A percentile compares a stretch with the other conserved stretches of the same genome.
Evolutionary conservation across 2,888 invertebrate species (phyloP).

Genomic region (Campoplex capitator): DNA sequence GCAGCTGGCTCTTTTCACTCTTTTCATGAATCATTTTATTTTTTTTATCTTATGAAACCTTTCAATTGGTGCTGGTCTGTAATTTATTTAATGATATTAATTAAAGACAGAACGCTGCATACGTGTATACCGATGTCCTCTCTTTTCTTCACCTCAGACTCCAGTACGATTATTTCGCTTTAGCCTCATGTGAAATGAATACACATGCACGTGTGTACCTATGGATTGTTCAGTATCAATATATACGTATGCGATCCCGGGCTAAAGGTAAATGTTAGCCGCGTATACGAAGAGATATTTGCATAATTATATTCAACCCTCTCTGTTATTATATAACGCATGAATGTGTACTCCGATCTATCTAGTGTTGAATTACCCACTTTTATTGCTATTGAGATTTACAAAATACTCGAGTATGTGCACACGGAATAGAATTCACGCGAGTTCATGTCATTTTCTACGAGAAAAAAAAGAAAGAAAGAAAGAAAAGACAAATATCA

Average conservation of each 20-base stretch:
- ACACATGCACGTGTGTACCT: background rate
- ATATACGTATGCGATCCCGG: conserved; percentile 68
- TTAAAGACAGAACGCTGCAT: background rate
- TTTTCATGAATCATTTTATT: background rate
- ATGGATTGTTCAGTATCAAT: conserved; percentile 41
- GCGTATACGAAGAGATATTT: conserved; percentile 71
- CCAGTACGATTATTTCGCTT: background rate
- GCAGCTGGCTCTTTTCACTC: background rate
- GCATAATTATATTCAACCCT: conserved; percentile 76
- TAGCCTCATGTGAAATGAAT: conserved; percentile 2
- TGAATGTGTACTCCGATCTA: conserved; percentile 69
- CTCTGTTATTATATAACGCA: conserved; percentile 76
- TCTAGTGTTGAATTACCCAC: conserved; percentile 46
- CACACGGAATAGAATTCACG: background rate
- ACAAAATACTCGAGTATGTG: conserved; percentile 7
- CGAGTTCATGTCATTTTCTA: background rate
- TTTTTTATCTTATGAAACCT: background rate
- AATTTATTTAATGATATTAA: conserved; percentile 17
- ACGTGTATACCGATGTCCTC: background rate
- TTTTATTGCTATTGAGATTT: conserved; percentile 39
- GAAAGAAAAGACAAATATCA: background rate
- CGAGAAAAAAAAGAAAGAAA: background rate
- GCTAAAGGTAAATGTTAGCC: conserved; percentile 79
- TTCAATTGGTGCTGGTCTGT: background rate
- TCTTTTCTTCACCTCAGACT: background rate